Percentiles rank a stretch among this genome's conserved stretches.
phyloP scores from a whole-genome alignment of 2,888 invertebrate species.

The Dione juno region DNA sequence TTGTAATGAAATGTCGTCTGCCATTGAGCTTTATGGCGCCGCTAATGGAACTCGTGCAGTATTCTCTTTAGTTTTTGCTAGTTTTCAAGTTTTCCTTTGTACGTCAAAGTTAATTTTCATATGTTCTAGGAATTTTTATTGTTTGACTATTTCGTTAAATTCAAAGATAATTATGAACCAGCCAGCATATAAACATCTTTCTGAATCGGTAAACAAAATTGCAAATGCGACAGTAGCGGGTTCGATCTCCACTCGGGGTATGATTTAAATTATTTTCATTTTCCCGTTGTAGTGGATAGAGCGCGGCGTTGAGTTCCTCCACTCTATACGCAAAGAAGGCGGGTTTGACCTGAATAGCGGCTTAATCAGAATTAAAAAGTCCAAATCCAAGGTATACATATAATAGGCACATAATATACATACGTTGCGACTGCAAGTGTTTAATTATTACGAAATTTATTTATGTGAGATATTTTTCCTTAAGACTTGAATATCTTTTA shows the following conservation, averaged over 20 bases:
- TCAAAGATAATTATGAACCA: too few relatives aligned
- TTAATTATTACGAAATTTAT: slow-evolving; percentile 28
- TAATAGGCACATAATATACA: background rate
- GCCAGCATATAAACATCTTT: too few relatives aligned
- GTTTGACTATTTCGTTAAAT: too few relatives aligned
- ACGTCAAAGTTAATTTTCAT: background rate
- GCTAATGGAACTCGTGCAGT: background rate
- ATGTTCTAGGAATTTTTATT: background rate
- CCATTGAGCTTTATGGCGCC: background rate
- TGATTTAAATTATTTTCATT: too few relatives aligned
- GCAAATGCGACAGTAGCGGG: background rate
- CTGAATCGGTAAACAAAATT: too few relatives aligned
- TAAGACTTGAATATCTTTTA: slow-evolving; percentile 15
- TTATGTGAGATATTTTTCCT: slow-evolving; percentile 28
- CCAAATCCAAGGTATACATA: too few relatives aligned
- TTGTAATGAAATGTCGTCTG: background rate
- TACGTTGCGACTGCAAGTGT: background rate
- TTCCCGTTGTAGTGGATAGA: too few relatives aligned
- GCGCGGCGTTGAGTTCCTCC: background rate
- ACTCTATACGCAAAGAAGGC: too few relatives aligned
- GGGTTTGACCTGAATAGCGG: too few relatives aligned
- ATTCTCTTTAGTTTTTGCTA: background rate
- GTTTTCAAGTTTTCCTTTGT: background rate
- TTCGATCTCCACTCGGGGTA: too few relatives aligned
- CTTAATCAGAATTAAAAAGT: too few relatives aligned